A percentile compares a stretch with the other conserved stretches of the same genome.
Conservation (phyloP, 2,797 vertebrate genomes). For the Hippopotamyrus pictus region DNA sequence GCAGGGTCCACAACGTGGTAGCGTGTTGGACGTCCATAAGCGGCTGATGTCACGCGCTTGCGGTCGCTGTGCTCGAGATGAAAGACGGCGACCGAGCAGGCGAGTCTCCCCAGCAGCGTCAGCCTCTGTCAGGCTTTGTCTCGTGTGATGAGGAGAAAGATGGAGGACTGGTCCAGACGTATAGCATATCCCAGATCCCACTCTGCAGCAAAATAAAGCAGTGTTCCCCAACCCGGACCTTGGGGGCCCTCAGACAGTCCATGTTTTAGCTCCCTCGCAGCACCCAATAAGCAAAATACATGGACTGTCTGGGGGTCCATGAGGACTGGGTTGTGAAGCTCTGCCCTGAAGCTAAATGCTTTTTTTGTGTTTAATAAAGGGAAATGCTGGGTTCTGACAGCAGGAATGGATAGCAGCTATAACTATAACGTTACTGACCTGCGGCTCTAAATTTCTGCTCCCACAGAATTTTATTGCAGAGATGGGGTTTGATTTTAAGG, state of each 20-base stretch:
- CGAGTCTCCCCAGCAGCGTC: neutral
- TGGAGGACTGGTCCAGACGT: neutral
- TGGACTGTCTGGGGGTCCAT: neutral
- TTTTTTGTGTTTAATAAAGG: neutral
- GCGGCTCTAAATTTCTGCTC: neutral
- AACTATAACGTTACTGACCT: neutral
- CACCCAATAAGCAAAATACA: neutral
- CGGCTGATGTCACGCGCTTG: neutral
- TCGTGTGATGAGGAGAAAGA: neutral
- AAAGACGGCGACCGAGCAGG: neutral
- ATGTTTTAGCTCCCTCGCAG: neutral
- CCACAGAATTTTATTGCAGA: neutral
- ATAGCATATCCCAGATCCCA: neutral
- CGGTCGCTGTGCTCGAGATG: neutral
- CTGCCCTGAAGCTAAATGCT: neutral
- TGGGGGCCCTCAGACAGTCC: neutral
- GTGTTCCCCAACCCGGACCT: neutral
- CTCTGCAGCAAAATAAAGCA: neutral
- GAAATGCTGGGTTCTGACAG: neutral
- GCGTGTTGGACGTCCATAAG: neutral
- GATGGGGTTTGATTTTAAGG: neutral
- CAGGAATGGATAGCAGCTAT: neutral
- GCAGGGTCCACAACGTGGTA: too few species aligned
- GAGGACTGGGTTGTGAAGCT: neutral
- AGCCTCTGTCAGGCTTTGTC: neutral